Conservation (phyloP, 2,888 invertebrate species). For the Hyposoter dolosus region DNA sequence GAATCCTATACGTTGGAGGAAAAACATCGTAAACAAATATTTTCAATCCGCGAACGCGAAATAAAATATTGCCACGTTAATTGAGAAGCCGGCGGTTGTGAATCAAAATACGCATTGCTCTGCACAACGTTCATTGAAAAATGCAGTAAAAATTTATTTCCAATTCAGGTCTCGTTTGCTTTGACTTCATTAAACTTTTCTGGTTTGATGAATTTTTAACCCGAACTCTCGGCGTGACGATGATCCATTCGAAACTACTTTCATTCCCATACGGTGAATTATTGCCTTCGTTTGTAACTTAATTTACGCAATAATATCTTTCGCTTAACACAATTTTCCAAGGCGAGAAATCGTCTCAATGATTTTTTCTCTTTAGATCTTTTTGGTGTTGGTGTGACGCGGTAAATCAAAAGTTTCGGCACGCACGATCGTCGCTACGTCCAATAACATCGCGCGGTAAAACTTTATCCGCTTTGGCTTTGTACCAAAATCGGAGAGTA, state of each 20-base stretch:
- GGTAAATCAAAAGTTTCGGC: constrained; percentile 55
- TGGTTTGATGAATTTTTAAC: background rate
- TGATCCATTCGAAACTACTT: background rate
- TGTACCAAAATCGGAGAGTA: constrained; percentile 29
- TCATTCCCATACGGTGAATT: background rate
- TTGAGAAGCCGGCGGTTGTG: background rate
- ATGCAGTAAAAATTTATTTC: background rate
- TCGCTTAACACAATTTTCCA: background rate
- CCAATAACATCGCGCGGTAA: constrained; percentile 51
- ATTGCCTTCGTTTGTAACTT: background rate
- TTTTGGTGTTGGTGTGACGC: background rate
- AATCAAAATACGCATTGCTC: background rate
- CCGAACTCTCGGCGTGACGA: background rate
- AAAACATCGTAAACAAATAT: background rate
- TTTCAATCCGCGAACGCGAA: background rate
- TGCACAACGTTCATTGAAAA: background rate
- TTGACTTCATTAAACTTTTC: background rate
- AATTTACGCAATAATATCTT: background rate
- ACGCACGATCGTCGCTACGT: constrained; percentile 52
- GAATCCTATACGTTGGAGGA: background rate
- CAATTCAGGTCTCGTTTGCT: background rate
- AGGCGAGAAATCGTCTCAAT: background rate
- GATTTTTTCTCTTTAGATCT: constrained; percentile 14
- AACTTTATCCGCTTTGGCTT: constrained; percentile 36
- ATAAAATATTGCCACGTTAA: constrained; percentile 12